Conservation (phyloP, 2,888 invertebrate species). For the Yponomeuta malinellus region DNA sequence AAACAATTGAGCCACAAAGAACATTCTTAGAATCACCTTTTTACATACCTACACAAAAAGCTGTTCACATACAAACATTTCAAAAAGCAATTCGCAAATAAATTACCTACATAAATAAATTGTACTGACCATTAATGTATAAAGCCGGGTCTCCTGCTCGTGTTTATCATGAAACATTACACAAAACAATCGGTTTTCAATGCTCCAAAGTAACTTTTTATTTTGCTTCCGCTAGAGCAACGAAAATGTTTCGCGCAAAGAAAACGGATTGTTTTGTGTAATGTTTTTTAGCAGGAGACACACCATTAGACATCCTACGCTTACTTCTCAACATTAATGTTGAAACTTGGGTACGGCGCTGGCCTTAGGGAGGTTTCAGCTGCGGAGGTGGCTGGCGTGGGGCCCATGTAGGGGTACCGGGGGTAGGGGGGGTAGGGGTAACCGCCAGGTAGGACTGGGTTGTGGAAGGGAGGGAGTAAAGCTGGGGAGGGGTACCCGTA, state of each 20-base stretch:
- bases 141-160: no score
- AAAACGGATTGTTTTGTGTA: no score
- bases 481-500: conserved; percentile 77
- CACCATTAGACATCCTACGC: background rate
- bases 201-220: no score
- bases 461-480: conserved; percentile 72
- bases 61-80: background rate
- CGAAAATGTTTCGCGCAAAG: no score
- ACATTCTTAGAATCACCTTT: no score
- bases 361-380: conserved; percentile 59
- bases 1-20: no score
- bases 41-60: no score
- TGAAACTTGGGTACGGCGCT: conserved; percentile 65
- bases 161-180: no score
- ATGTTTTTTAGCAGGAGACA: no score
- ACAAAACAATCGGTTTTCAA: no score
- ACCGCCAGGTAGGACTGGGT: conserved; percentile 74
- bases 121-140: no score
- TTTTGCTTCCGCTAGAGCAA: no score
- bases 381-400: conserved; percentile 63
- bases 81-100: background rate
- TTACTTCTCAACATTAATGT: conserved; percentile 67
- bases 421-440: conserved; percentile 76
- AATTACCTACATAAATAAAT: background rate
- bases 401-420: conserved; percentile 74